These are phyloP conservation scores for Pimephales promelas DNA, from an alignment of 2,113 vertebrate species.

Conservation along the genomic window DNA sequence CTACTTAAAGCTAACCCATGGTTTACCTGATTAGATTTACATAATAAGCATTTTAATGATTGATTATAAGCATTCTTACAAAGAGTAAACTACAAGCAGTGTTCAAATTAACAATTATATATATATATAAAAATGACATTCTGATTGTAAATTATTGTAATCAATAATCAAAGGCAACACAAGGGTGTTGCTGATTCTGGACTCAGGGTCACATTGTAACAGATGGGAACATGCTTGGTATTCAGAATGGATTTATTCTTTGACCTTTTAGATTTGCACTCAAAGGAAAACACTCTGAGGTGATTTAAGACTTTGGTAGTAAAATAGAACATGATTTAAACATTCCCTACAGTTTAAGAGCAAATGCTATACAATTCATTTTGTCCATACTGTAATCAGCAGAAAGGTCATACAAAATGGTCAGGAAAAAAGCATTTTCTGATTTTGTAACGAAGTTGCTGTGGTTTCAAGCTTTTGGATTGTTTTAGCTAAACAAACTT, in stretches of 20 bases:
- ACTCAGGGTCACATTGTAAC: constrained; percentile 22
- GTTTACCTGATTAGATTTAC: constrained; percentile 24
- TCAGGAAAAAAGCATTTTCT: not conserved
- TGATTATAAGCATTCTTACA: constrained; percentile 21
- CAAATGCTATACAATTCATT: constrained; percentile 9
- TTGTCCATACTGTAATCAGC: constrained; percentile 22
- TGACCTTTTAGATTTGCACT: constrained; percentile 24
- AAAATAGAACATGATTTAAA: constrained; percentile 22
- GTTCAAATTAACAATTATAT: constrained; percentile 15
- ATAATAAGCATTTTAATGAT: constrained; percentile 19
- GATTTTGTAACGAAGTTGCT: not conserved
- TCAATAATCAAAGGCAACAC: constrained; percentile 24
- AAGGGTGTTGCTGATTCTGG: constrained; percentile 3
- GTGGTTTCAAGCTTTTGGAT: constrained; percentile 17
- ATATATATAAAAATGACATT: constrained; percentile 53
- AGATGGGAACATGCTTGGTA: constrained; percentile 30
- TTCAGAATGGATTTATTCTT: constrained; percentile 5
- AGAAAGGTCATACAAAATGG: constrained; percentile 17
- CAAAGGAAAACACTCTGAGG: not conserved
- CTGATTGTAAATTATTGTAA: constrained; percentile 33
- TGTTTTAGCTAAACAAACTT: constrained; percentile 51
- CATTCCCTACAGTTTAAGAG: constrained; percentile 12
- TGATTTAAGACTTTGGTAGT: constrained; percentile 35
- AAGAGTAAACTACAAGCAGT: constrained; percentile 31
- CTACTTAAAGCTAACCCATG: constrained; percentile 6